Evolutionary conservation across 2,888 invertebrate genomes (phyloP).

Genomic region (Dolichopus griseipennis): DNA sequence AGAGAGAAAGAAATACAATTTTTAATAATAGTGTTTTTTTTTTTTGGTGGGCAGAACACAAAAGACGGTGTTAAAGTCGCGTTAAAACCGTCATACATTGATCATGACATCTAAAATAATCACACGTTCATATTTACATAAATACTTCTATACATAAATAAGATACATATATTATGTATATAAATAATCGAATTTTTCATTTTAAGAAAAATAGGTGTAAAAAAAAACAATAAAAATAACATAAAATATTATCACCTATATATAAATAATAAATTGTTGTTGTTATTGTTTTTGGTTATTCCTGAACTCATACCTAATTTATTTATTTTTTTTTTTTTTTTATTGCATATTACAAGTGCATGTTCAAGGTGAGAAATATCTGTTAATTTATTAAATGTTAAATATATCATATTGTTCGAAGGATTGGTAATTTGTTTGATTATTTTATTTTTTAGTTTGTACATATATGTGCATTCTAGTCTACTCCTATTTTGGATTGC

Average conservation of each 20-base stretch:
- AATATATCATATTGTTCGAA: constrained; percentile 6
- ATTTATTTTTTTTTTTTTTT: background rate
- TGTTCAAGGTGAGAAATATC: constrained; percentile 8
- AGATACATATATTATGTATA: too few species aligned
- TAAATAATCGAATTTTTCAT: background rate
- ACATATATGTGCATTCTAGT: too few species aligned
- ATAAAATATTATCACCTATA: background rate
- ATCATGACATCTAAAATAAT: constrained; percentile 4
- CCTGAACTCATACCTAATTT: background rate
- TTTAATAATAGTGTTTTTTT: background rate
- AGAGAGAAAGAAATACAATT: background rate
- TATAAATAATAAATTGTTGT: background rate
- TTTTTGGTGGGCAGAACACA: background rate
- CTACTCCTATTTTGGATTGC: too few species aligned
- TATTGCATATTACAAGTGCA: constrained; percentile 6
- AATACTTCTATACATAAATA: too few species aligned
- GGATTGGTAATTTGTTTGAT: background rate
- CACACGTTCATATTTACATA: background rate
- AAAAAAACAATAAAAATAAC: background rate
- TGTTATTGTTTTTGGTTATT: background rate
- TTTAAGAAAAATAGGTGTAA: background rate
- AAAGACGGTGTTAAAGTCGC: constrained; percentile 1
- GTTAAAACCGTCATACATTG: constrained; percentile 4
- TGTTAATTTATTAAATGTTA: background rate
- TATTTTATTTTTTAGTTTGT: too few species aligned